These are phyloP conservation scores for Netelia inedita DNA, from an alignment of 2,888 invertebrate genomes.

Conservation along the genomic window DNA sequence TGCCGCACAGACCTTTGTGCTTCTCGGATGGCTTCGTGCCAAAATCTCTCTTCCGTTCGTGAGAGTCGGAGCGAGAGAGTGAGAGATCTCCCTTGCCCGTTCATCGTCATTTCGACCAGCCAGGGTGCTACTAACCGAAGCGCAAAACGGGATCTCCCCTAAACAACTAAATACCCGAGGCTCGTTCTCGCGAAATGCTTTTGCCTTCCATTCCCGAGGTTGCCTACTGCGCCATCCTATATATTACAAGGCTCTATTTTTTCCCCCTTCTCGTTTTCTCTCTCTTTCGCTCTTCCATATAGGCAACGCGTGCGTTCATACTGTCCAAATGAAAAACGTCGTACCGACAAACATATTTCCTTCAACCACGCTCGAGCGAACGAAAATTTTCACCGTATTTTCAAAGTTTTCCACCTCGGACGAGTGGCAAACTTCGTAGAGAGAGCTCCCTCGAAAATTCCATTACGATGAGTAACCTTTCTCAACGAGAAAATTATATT, in stretches of 20 bases:
- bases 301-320: slow-evolving; percentile 55
- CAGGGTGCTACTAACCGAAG: slow-evolving; percentile 78
- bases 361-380: not conserved
- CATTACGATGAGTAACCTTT: slow-evolving; percentile 64
- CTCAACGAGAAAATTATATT: slow-evolving; percentile 66
- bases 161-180: slow-evolving; percentile 74
- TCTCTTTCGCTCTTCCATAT: not conserved
- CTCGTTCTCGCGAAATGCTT: slow-evolving; percentile 46
- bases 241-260: not conserved
- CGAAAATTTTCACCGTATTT: slow-evolving; percentile 39
- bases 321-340: slow-evolving; percentile 73
- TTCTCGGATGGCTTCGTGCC: slow-evolving; percentile 78
- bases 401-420: slow-evolving; percentile 49
- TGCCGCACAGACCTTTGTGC: slow-evolving; percentile 76
- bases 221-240: not conserved
- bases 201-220: slow-evolving; percentile 4
- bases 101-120: slow-evolving; percentile 66
- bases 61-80: slow-evolving; percentile 23
- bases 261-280: not conserved
- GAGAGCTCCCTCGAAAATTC: slow-evolving; percentile 49
- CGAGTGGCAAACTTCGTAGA: slow-evolving; percentile 21
- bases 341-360: not conserved
- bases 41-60: slow-evolving; percentile 78
- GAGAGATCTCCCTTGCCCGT: slow-evolving; percentile 72
- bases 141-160: slow-evolving; percentile 78